A percentile compares a stretch with the other conserved stretches of the same genome.
phyloP scores from a whole-genome alignment of 2,797 vertebrate genomes.

The Spinus olivaceus region DNA sequence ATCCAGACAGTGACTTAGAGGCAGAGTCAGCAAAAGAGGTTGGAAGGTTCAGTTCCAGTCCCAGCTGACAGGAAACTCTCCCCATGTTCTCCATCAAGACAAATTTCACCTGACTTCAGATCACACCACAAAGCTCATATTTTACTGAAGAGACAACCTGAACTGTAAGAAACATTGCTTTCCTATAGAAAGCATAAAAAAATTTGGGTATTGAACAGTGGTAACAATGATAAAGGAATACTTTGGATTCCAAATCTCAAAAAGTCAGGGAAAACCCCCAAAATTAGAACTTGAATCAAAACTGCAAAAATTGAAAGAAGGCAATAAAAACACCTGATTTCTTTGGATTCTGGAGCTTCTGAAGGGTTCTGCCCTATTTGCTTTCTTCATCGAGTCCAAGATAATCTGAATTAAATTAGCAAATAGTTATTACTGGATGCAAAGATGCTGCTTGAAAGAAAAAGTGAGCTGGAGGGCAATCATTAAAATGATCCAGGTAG shows the following conservation, averaged over 20 bases:
- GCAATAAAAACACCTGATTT: not conserved
- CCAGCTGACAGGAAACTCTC: not conserved
- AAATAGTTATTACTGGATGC: not conserved
- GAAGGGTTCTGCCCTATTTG: not conserved
- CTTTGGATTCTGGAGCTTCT: not conserved
- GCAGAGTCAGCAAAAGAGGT: not conserved
- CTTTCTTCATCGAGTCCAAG: not conserved
- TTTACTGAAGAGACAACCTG: not conserved
- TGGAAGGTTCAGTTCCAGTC: not conserved
- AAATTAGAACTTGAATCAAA: not conserved
- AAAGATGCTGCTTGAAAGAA: not conserved
- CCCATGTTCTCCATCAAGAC: not conserved
- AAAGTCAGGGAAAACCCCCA: not conserved
- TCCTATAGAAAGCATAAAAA: not conserved
- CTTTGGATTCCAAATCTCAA: not conserved
- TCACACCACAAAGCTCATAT: not conserved
- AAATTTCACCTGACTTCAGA: not conserved
- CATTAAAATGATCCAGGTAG: not conserved
- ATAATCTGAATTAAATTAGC: not conserved
- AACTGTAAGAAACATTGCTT: not conserved
- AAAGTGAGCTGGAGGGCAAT: not conserved
- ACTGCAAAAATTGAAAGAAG: not conserved
- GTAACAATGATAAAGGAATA: not conserved
- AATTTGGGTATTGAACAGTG: not conserved
- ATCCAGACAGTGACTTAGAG: slow-evolving; percentile 9